Evolutionary conservation across 2,797 vertebrate species (phyloP).

Genomic region (Selene dorsalis): DNA sequence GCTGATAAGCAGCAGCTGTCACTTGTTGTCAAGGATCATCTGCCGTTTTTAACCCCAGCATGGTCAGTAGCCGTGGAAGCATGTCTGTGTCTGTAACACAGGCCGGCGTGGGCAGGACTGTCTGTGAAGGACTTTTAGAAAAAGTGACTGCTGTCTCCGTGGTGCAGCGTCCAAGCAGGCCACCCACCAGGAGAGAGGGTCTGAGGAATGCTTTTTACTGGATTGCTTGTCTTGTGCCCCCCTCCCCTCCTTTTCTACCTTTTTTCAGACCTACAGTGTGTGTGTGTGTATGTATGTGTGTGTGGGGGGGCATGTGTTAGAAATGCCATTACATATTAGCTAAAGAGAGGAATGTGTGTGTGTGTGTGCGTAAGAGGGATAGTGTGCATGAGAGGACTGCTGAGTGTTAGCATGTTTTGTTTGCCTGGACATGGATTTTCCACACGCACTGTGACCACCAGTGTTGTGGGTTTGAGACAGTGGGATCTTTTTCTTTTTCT

Average conservation of each 20-base stretch:
- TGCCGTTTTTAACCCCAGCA: conserved; percentile 35
- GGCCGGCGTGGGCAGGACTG: conserved; percentile 37
- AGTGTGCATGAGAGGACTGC: neutral
- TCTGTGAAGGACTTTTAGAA: conserved; percentile 30
- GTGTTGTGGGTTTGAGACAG: conserved; percentile 34
- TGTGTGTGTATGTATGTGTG: conserved; percentile 26
- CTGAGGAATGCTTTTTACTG: conserved; percentile 82
- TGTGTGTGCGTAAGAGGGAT: neutral
- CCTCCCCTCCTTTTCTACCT: neutral
- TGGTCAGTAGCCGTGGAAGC: conserved; percentile 1
- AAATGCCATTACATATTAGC: conserved; percentile 39
- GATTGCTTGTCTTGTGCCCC: conserved; percentile 65
- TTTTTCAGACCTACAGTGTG: conserved; percentile 38
- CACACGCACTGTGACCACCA: conserved; percentile 42
- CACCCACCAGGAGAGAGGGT: conserved; percentile 78
- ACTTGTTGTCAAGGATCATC: conserved; percentile 13
- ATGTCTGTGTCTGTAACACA: conserved; percentile 33
- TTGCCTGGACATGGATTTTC: conserved; percentile 41
- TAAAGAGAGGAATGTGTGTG: conserved; percentile 27
- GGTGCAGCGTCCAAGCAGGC: conserved; percentile 61
- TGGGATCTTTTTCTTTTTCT: neutral
- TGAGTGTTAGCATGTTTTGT: conserved; percentile 13
- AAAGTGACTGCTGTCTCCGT: conserved; percentile 22
- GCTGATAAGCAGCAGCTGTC: neutral
- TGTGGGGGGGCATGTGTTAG: conserved; percentile 47